phyloP scores from a whole-genome alignment of 2,888 invertebrate species.

The Lissonota sp. region DNA sequence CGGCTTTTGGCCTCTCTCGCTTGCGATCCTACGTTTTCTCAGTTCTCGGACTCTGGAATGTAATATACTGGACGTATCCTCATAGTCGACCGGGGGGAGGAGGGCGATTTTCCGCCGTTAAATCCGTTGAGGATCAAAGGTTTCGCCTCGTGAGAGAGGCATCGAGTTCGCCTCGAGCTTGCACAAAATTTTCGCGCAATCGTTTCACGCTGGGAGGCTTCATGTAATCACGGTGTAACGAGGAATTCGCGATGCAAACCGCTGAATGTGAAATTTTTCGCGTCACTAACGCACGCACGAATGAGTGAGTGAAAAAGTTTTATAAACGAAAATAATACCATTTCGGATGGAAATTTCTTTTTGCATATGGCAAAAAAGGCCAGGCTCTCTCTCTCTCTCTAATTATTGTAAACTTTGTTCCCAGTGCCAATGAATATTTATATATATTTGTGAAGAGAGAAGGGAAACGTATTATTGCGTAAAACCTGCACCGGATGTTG shows the following conservation, averaged over 20 bases:
- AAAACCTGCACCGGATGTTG: slow-evolving; percentile 46
- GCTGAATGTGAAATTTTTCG: too few relatives aligned
- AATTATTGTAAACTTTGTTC: slow-evolving; percentile 47
- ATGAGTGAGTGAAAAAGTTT: too few relatives aligned
- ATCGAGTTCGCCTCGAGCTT: slow-evolving; percentile 20
- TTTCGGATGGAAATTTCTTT: too few relatives aligned
- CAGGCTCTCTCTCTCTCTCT: slow-evolving; percentile 22
- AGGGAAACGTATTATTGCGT: slow-evolving; percentile 43
- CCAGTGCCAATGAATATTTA: slow-evolving; percentile 63
- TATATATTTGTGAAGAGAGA: slow-evolving; percentile 18
- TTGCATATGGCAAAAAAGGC: too few relatives aligned
- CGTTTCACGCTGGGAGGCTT: neutral
- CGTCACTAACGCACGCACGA: too few relatives aligned
- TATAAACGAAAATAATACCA: too few relatives aligned
- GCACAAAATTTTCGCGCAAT: slow-evolving; percentile 30
- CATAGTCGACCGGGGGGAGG: neutral
- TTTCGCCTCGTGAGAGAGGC: neutral
- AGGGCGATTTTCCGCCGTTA: neutral
- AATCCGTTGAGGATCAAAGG: too few relatives aligned
- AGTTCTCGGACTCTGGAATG: slow-evolving; percentile 54
- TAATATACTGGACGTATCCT: slow-evolving; percentile 44
- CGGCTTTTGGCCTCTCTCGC: slow-evolving; percentile 46
- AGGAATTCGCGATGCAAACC: too few relatives aligned
- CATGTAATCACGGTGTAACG: too few relatives aligned
- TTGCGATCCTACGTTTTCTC: neutral